phyloP scores from a whole-genome alignment of 2,888 invertebrate genomes.

The Gastracanthus pulcherrimus region DNA sequence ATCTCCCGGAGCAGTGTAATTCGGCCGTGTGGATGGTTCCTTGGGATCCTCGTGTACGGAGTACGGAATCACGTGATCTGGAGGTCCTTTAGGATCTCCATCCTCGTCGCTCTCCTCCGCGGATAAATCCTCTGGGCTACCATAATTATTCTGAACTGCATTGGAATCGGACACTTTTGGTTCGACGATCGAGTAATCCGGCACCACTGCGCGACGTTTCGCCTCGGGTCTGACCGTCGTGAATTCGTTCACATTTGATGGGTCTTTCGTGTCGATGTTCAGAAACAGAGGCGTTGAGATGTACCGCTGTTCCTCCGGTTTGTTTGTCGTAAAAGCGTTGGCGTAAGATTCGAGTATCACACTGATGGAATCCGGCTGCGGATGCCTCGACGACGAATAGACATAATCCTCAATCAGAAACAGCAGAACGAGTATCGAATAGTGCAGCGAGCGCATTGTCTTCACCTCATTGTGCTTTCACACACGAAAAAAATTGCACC shows the following conservation, averaged over 20 bases:
- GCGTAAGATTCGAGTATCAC: conserved; percentile 38
- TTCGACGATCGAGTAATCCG: not conserved
- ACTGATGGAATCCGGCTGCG: conserved; percentile 2
- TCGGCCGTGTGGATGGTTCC: conserved; percentile 72
- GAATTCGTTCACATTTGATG: not conserved
- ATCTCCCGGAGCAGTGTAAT: conserved; percentile 70
- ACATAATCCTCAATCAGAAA: not conserved
- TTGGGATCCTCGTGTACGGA: conserved; percentile 73
- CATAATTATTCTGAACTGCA: conserved; percentile 3
- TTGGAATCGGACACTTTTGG: conserved; percentile 5
- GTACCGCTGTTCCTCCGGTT: not conserved
- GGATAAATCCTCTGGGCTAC: conserved; percentile 30
- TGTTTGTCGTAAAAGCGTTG: conserved; percentile 1
- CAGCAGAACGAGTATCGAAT: conserved; percentile 17
- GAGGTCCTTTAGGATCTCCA: conserved; percentile 60
- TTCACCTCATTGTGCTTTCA: conserved; percentile 50
- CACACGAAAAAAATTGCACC: not conserved
- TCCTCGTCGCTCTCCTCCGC: conserved; percentile 11
- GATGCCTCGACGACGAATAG: not conserved
- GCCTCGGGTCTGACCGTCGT: not conserved
- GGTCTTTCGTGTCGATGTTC: not conserved
- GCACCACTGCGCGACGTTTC: not conserved
- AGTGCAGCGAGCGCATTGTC: conserved; percentile 28
- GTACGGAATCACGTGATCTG: conserved; percentile 68
- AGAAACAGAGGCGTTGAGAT: not conserved